phyloP scores from a whole-genome alignment of 2,113 vertebrate genomes.

The Campylomormyrus tamandua region DNA sequence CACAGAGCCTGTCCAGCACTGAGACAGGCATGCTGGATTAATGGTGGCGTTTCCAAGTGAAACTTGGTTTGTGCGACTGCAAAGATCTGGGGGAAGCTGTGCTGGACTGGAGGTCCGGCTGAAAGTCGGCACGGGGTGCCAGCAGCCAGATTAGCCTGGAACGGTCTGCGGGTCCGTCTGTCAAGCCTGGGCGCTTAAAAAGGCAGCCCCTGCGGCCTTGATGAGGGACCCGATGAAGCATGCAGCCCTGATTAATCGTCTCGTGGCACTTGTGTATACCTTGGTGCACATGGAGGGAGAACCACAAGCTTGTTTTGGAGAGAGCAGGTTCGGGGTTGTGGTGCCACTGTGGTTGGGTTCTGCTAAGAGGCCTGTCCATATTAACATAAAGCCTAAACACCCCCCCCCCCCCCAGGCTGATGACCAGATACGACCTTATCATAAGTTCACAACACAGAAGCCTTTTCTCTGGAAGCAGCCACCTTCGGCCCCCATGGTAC shows the following conservation, averaged over 20 bases:
- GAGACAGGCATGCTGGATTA: neutral
- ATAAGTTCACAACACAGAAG: neutral
- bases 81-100: neutral
- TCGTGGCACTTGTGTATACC: constrained; percentile 27
- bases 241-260: constrained; percentile 16
- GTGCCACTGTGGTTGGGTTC: constrained; percentile 12
- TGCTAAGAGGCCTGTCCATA: neutral
- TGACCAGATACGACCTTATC: neutral
- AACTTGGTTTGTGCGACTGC: neutral
- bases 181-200: neutral
- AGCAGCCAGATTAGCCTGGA: neutral
- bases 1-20: neutral
- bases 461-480: neutral
- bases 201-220: neutral
- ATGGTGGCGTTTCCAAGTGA: neutral
- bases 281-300: constrained; percentile 26
- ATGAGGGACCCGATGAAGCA: neutral
- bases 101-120: neutral
- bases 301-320: constrained; percentile 17
- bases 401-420: neutral
- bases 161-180: neutral
- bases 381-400: neutral
- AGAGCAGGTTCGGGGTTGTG: neutral
- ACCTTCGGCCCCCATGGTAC: neutral
- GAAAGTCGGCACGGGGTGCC: neutral